phyloP scores from a whole-genome alignment of 2,888 invertebrate genomes.

The Trilocha varians region DNA sequence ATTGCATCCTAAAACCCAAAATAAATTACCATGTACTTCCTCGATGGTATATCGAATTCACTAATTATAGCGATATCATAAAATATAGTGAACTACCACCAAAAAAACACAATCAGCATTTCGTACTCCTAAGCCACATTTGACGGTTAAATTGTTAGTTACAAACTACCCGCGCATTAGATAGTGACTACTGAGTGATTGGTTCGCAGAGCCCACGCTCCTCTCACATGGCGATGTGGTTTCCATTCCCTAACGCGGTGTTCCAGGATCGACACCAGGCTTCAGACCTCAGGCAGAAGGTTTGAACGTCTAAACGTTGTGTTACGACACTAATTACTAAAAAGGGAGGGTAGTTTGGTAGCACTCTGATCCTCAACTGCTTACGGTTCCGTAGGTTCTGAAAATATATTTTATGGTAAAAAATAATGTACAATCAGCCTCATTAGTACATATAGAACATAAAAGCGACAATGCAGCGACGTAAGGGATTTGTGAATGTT shows the following conservation, averaged over 20 bases:
- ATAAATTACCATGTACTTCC: no score
- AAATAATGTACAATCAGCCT: not conserved
- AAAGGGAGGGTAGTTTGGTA: slow-evolving; percentile 30
- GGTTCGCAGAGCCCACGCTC: slow-evolving; percentile 72
- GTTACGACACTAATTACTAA: slow-evolving; percentile 21
- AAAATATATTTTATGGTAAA: not conserved
- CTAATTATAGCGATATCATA: no score
- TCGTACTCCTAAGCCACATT: no score
- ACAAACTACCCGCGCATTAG: no score
- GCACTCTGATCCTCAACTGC: slow-evolving; percentile 19
- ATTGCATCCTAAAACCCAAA: no score
- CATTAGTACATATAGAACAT: no score
- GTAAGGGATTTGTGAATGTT: no score
- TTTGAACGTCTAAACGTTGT: slow-evolving; percentile 33
- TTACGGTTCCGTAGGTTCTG: slow-evolving; percentile 11
- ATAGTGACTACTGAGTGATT: slow-evolving; percentile 21
- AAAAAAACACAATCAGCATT: no score
- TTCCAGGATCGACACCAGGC: slow-evolving; percentile 67
- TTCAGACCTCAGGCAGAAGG: slow-evolving; percentile 65
- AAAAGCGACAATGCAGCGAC: no score
- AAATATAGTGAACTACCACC: no score
- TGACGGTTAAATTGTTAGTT: no score
- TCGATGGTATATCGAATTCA: no score
- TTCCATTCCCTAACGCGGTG: slow-evolving; percentile 74
- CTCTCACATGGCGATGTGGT: slow-evolving; percentile 73